These are phyloP conservation scores for Drosophila sechellia DNA, from an alignment of 1,140 invertebrate genomes.

Conservation along the genomic window DNA sequence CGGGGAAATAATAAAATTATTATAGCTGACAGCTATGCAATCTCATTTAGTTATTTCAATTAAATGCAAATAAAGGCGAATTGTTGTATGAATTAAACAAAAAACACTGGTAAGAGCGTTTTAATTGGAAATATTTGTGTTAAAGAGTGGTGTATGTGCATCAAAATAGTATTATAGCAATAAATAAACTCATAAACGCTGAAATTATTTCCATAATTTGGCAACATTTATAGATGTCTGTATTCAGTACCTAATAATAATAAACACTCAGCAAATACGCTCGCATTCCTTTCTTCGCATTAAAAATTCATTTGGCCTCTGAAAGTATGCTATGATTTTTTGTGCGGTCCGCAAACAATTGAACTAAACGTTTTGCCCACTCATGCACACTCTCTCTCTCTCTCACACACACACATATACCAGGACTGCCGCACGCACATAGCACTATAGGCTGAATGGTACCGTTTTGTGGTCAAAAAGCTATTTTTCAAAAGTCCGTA, in stretches of 20 bases:
- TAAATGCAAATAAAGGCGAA: not conserved
- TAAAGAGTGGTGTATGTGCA: too few relatives aligned
- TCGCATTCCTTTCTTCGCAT: conserved; percentile 2
- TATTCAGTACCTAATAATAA: not conserved
- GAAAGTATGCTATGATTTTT: conserved; percentile 46
- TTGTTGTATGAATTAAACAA: too few relatives aligned
- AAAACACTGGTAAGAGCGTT: not conserved
- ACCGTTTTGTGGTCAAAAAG: too few relatives aligned
- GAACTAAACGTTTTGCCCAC: conserved; percentile 46
- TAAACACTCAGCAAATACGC: not conserved
- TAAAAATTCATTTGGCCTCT: conserved; percentile 3
- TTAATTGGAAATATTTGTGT: not conserved
- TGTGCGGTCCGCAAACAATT: conserved; percentile 18
- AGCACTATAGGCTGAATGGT: too few relatives aligned
- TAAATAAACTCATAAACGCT: not conserved
- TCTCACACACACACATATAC: not conserved
- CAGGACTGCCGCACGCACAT: conserved; percentile 1
- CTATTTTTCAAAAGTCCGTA: too few relatives aligned
- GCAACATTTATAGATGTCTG: too few relatives aligned
- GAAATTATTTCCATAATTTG: too few relatives aligned
- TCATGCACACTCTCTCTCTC: conserved; percentile 7
- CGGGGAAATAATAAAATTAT: conserved; percentile 3
- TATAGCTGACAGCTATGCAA: conserved; percentile 4
- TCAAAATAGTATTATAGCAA: too few relatives aligned
- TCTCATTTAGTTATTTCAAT: not conserved